Evolutionary conservation across 2,797 vertebrate species (phyloP).

Genomic region (Galaxias olidus): DNA sequence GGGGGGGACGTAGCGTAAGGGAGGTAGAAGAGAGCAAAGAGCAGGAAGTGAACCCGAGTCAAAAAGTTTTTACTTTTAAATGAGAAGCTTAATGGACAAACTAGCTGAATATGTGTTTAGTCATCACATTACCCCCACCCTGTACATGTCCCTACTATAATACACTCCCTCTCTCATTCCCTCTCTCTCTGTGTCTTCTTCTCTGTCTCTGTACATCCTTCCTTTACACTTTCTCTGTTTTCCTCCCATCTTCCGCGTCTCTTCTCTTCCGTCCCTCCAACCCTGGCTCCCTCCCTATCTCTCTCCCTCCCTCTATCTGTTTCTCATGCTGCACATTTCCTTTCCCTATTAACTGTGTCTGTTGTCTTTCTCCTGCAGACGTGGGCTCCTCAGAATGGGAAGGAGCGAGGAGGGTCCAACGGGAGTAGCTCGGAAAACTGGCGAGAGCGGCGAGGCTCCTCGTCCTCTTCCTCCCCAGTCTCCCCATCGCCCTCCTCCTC

Average conservation of each 20-base stretch:
- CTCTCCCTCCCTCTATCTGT: conserved; percentile 8
- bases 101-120: too few relatives aligned
- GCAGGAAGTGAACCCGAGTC: not conserved
- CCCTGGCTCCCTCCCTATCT: not conserved
- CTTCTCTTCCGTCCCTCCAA: conserved; percentile 5
- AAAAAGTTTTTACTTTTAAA: not conserved
- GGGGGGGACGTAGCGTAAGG: too few relatives aligned
- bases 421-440: conserved; percentile 80
- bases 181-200: not conserved
- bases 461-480: conserved; percentile 50
- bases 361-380: conserved; percentile 36
- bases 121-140: too few relatives aligned
- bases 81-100: too few relatives aligned
- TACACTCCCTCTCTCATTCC: too few relatives aligned
- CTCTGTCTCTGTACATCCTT: conserved; percentile 9
- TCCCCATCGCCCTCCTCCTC: conserved; percentile 52
- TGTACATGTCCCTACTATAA: too few relatives aligned
- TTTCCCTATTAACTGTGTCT: too few relatives aligned
- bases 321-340: too few relatives aligned
- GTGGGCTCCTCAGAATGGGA: conserved; percentile 54
- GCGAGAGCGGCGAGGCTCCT: conserved; percentile 75
- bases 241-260: not conserved
- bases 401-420: conserved; percentile 58
- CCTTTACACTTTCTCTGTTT: not conserved
- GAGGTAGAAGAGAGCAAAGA: not conserved